Conservation (phyloP, 1,140 invertebrate genomes). For the Drosophila equinoxialis region DNA sequence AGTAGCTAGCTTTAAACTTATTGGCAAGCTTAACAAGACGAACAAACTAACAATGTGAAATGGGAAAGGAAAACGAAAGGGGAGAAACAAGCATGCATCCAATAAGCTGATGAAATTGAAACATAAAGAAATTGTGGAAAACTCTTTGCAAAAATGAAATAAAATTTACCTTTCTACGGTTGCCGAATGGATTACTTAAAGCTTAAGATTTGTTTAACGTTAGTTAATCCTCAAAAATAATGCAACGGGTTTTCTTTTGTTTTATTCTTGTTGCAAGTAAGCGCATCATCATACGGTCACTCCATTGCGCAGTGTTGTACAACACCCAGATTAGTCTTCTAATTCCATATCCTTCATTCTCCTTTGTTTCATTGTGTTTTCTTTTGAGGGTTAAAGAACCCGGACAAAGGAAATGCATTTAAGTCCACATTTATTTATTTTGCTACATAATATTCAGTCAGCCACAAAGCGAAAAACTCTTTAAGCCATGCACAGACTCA, state of each 20-base stretch:
- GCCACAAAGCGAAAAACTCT: background rate
- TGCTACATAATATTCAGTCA: background rate
- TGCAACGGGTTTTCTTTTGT: too few relatives aligned
- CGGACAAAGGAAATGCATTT: slow-evolving; percentile 1
- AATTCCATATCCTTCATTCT: too few relatives aligned
- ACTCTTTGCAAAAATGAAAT: too few relatives aligned
- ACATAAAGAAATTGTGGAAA: too few relatives aligned
- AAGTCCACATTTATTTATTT: background rate
- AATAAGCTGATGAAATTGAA: background rate
- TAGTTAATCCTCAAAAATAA: too few relatives aligned
- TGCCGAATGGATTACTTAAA: too few relatives aligned
- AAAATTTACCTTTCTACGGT: too few relatives aligned
- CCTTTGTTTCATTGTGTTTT: too few relatives aligned
- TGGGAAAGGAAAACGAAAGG: background rate
- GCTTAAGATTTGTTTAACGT: too few relatives aligned
- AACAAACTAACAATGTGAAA: background rate
- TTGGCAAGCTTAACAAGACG: slow-evolving; percentile 52
- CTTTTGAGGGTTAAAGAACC: too few relatives aligned
- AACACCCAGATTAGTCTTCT: background rate
- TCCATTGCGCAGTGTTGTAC: background rate
- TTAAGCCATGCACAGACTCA: background rate
- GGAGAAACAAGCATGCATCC: slow-evolving; percentile 14
- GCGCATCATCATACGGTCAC: background rate
- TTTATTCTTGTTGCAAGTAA: too few relatives aligned
- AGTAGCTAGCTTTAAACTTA: slow-evolving; percentile 68